Evolutionary conservation across 1,140 invertebrate genomes (phyloP), one percentile per base, ranked within the genome.

Genomic region (Anoplolepis gracilipes): DNA sequence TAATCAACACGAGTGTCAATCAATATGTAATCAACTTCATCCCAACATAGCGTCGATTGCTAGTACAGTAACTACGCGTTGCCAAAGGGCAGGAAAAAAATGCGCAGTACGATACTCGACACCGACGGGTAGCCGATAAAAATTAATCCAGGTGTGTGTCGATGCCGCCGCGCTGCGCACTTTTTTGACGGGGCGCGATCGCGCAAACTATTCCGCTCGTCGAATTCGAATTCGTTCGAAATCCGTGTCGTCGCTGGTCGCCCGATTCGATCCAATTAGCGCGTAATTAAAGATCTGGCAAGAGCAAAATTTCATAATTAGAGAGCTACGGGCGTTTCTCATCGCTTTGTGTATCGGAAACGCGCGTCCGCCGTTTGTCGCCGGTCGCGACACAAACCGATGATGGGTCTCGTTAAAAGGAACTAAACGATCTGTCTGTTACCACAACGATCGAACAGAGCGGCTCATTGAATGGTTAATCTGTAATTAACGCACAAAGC

Each of bases 251-350:
- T 55, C 36, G 49, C 36, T 53, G 25, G 10, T 16, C 28, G 36
- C 11, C 59, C 84, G 64, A 59, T 53, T 33, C 46, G 64, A 82
- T 62, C 33, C 78, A 86, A 82, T 86, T 86, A 82, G 33, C 53
- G 77, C 11, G 30, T 84, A 84, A 86, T 86, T 84, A 69, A 86
- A 57, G 67, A 59, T 84, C 33, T 59, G 72, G 64, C 69, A 1
- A 36, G 7, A 57, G 42, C 39, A 39, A 86, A 61, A 59, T 86
- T 65, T 84, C 76, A 79, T 79, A 84, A 86, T 86, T 86, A 86
- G 57, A 85, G 65, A 22, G 19, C 30, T 65, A 59, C 76, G 36
- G 59, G 49, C 28, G 16, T 79, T 69, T 69, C 61, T 36, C 75
- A 19, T 79, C 11, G 25, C 84, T 85, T 79, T 67, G 49, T 69